Conservation (phyloP, 2,888 invertebrate species). For the Hydroisotoma schaefferi region DNA sequence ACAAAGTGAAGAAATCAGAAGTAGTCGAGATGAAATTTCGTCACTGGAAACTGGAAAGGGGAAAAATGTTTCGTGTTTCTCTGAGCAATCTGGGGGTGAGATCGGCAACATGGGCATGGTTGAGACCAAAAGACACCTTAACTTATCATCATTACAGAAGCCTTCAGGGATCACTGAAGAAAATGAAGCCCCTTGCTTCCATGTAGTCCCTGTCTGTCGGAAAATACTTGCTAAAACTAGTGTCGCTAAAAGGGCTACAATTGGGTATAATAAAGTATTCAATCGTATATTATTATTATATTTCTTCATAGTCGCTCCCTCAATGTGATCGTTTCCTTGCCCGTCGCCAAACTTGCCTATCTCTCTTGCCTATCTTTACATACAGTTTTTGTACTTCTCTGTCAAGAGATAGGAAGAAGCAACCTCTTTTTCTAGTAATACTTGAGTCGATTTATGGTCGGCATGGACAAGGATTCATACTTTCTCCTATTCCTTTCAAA, state of each 20-base stretch:
- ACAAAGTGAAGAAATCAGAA: not conserved
- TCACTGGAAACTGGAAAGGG: too few species aligned
- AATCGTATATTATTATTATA: too few species aligned
- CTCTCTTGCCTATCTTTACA: too few species aligned
- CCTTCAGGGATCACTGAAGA: constrained; percentile 1
- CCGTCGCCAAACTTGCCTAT: too few species aligned
- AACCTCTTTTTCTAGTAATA: too few species aligned
- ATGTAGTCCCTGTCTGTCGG: constrained; percentile 2
- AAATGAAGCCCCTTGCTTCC: constrained; percentile 6
- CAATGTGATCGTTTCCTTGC: not conserved
- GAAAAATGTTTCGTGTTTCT: not conserved
- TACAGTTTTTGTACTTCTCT: too few species aligned
- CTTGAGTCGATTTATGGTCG: too few species aligned
- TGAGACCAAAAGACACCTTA: constrained; percentile 5
- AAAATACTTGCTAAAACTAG: constrained; percentile 10
- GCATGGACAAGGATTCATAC: too few species aligned
- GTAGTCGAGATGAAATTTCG: too few species aligned
- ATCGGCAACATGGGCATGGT: not conserved
- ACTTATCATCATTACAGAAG: constrained; percentile 11
- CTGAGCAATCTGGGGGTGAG: not conserved
- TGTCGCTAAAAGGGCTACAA: not conserved
- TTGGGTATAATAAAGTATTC: constrained; percentile 8
- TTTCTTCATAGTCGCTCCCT: too few species aligned
- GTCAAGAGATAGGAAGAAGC: too few species aligned
- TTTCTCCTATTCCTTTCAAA: too few species aligned